phyloP scores from a whole-genome alignment of 2,888 invertebrate species.

The Xylophagus ater region DNA sequence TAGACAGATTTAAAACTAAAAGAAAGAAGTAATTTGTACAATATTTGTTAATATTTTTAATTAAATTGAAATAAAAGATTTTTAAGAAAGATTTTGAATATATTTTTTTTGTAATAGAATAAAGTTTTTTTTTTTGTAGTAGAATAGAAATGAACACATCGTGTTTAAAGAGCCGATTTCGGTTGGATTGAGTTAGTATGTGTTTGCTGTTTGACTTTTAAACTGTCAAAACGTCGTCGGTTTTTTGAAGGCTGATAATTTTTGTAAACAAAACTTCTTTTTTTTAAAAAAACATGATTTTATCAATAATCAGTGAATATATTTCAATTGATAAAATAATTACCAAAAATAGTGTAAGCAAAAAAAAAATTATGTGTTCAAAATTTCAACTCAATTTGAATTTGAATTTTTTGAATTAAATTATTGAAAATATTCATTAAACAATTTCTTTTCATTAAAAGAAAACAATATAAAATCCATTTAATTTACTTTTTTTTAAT shows the following conservation, averaged over 20 bases:
- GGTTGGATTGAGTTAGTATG: too few species aligned
- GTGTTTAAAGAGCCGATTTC: too few species aligned
- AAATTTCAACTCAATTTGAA: neutral
- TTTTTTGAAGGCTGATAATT: too few species aligned
- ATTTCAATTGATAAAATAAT: neutral
- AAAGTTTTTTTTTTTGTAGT: too few species aligned
- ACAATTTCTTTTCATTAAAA: neutral
- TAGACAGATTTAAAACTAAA: constrained; percentile 61
- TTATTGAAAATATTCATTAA: neutral
- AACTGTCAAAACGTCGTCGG: too few species aligned
- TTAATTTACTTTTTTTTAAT: neutral
- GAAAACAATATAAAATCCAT: neutral
- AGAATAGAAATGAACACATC: too few species aligned
- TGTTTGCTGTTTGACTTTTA: too few species aligned
- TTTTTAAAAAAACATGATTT: too few species aligned
- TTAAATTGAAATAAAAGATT: neutral
- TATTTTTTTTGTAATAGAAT: too few species aligned
- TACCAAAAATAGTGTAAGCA: neutral
- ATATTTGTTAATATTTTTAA: neutral
- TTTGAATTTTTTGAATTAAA: neutral
- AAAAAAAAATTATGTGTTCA: neutral
- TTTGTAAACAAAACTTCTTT: too few species aligned
- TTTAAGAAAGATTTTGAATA: too few species aligned
- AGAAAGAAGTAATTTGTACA: constrained; percentile 20
- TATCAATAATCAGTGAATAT: neutral